Evolutionary conservation across 2,113 vertebrate genomes (phyloP).

Genomic region (Gasterosteus nipponicus): DNA sequence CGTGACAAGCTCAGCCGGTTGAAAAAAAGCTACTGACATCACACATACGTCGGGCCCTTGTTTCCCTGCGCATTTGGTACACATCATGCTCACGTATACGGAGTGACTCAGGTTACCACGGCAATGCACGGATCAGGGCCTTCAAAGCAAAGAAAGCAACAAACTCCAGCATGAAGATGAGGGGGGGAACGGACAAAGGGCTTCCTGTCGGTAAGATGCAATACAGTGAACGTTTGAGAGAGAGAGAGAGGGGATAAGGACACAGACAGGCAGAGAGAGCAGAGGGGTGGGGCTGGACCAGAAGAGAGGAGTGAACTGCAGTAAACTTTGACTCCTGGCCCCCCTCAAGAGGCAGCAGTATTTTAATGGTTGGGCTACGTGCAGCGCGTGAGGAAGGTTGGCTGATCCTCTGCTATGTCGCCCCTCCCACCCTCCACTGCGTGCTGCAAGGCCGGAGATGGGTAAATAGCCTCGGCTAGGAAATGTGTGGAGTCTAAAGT

Average conservation of each 20-base stretch:
- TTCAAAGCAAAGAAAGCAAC: conserved; percentile 54
- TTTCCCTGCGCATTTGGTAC: conserved; percentile 25
- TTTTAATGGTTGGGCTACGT: conserved; percentile 85
- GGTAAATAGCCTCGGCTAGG: conserved; percentile 60
- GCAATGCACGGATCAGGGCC: conserved; percentile 63
- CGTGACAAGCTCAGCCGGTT: not conserved
- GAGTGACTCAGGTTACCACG: conserved; percentile 61
- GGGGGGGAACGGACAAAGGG: conserved; percentile 45
- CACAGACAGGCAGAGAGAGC: conserved; percentile 48
- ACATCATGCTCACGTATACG: conserved; percentile 46
- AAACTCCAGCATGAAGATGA: conserved; percentile 33
- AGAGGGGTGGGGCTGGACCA: conserved; percentile 47
- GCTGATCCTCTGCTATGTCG: conserved; percentile 63
- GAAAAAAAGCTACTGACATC: not conserved
- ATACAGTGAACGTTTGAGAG: conserved; percentile 23
- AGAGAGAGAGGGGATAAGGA: conserved; percentile 3
- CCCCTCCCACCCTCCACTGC: conserved; percentile 60
- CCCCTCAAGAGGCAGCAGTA: conserved; percentile 75
- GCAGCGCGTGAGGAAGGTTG: conserved; percentile 79
- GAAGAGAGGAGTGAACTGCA: conserved; percentile 72
- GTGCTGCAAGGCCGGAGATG: conserved; percentile 61
- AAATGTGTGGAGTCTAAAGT: conserved; percentile 42
- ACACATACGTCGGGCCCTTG: conserved; percentile 3
- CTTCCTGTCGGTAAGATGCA: conserved; percentile 54
- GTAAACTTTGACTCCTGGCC: conserved; percentile 81